Percentiles rank a stretch among this genome's conserved stretches.
phyloP scores from a whole-genome alignment of 2,113 vertebrate species.

The Pollimyrus isidori region DNA sequence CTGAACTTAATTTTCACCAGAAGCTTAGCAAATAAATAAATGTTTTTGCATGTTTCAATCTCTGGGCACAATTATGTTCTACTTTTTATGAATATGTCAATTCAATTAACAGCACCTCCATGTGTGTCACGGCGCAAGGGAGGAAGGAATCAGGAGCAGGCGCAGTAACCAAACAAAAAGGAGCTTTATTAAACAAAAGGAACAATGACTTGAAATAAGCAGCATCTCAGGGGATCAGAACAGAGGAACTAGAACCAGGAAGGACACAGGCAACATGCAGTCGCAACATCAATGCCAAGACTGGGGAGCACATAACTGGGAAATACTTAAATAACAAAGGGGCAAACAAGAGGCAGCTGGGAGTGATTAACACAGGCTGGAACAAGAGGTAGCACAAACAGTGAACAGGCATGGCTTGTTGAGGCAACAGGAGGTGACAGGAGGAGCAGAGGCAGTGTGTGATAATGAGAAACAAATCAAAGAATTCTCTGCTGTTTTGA shows the following conservation, averaged over 20 bases:
- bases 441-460: not conserved
- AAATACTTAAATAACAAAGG: not conserved
- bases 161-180: not conserved
- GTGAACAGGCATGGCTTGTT: not conserved
- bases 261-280: not conserved
- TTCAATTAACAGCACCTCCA: not conserved
- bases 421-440: not conserved
- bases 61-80: not conserved
- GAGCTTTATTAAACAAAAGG: not conserved
- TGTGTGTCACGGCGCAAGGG: not conserved
- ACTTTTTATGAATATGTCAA: not conserved
- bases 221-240: not conserved
- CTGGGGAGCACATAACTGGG: not conserved
- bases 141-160: not conserved
- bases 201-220: not conserved
- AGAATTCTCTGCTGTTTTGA: not conserved
- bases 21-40: not conserved
- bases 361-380: not conserved
- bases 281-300: not conserved
- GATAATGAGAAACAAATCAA: not conserved
- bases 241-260: not conserved
- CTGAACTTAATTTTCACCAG: not conserved
- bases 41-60: not conserved
- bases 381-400: not conserved
- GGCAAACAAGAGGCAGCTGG: not conserved